These are phyloP conservation scores for Sclerurus mexicanus DNA, from an alignment of 2,113 vertebrate genomes.

Conservation along the genomic window DNA sequence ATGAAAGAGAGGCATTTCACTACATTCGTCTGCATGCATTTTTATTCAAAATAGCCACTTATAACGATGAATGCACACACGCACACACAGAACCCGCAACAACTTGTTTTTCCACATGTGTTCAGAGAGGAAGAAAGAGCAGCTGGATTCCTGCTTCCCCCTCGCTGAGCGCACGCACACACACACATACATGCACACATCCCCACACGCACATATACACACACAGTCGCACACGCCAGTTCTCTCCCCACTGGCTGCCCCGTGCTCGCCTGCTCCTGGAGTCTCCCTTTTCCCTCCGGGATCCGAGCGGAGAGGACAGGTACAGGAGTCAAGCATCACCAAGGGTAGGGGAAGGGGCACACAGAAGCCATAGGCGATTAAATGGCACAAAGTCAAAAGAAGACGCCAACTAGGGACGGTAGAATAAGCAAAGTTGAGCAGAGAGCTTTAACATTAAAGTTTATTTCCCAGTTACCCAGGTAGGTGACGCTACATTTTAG, in stretches of 20 bases:
- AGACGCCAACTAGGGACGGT: background rate
- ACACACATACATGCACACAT: too few relatives aligned
- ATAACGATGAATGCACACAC: background rate
- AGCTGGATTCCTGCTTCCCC: background rate
- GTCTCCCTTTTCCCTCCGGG: background rate
- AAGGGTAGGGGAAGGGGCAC: background rate
- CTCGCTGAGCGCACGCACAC: background rate
- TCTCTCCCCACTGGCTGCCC: background rate
- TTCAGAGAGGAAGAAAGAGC: background rate
- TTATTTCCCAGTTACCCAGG: slow-evolving; percentile 70
- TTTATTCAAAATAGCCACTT: background rate
- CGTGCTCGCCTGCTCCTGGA: background rate
- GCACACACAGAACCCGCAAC: background rate
- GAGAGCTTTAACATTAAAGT: slow-evolving; percentile 63
- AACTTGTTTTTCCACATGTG: slow-evolving; percentile 8
- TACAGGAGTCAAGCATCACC: background rate
- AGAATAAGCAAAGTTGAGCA: slow-evolving; percentile 56
- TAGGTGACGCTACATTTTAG: slow-evolving; percentile 74
- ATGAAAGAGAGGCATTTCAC: background rate
- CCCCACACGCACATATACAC: background rate
- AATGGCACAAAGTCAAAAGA: slow-evolving; percentile 64
- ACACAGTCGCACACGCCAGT: background rate
- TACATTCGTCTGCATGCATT: background rate
- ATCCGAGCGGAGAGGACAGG: background rate
- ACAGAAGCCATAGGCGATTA: background rate